Base-by-base conservation (phyloP, 1,140 invertebrate species). In the Tetraneura akinire region DNA sequence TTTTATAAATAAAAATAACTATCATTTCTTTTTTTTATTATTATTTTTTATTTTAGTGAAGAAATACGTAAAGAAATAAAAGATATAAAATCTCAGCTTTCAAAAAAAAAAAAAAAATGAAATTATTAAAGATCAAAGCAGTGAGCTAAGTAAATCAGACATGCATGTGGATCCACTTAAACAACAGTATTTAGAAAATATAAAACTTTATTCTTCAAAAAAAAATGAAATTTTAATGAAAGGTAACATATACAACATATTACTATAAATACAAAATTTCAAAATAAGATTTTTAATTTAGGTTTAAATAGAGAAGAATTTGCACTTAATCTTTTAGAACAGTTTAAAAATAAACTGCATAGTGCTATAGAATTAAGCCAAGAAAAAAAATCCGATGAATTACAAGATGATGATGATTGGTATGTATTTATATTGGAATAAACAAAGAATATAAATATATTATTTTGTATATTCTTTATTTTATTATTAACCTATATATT, bases 31-130 rank as follows among this genome's bases (percentile, higher is more conserved):
- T n/a, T n/a, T n/a, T n/a, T n/a, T n/a, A n/a, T n/a, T n/a, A n/a
- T n/a, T n/a, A n/a, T n/a, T n/a, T 78, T 57, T 78, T 29, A 16
- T 26, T 80, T n/a, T 83, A 94, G 94, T 80, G 90, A 91, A 83
- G 90, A 92, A 84, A 91, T 96, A 80, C 89, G 90, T 68, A 89
- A 91, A 83, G 91, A 95, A 88, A 93, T 93, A 55, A 23, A 78
- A 47, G 23, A 62, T 45, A 57, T 78, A 0, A 78, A 78, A 78
- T 29, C 21, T 26, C 74, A 78, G 18, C 10, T 78, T n/a, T 57
- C 74, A 78, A 78, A 62, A 78, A 78, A 78, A 9, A 78, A 78
- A 78, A 9, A 78, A 78, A 47, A 78, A 78, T 11, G 55, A 60
- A 45, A 80, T 80, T 70, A 70, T 23, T 47, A 86, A 95, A 0